Evolutionary conservation across 2,113 vertebrate genomes (phyloP), one percentile per base, ranked within the genome.

Genomic region (Fulmarus glacialis): DNA sequence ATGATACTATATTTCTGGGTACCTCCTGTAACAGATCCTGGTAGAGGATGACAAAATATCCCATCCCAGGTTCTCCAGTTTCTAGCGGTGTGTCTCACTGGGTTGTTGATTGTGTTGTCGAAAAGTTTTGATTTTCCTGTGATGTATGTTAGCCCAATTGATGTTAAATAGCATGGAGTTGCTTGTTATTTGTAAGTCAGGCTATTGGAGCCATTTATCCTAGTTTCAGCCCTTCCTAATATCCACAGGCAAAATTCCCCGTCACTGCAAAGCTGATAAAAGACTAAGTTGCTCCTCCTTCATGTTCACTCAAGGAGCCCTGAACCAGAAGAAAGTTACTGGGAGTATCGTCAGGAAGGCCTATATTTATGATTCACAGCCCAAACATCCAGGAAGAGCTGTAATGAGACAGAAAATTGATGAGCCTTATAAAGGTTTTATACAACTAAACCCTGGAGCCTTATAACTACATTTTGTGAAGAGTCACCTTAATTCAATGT

Each of bases 131-230:
- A 95, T 95, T 89, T 96, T 52, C 50, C 2, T 3, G 74, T 91
- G 95, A 97, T 96, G 8, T 77, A 85, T 96, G 89, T 71, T 90
- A 85, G 77, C 32, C 82, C 93, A 88, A 86, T 81, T 90, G 96
- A 86, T 97, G 93, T 90, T 96, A 96, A 97, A 95, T 93, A 89
- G 87, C 91, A 56, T 55, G 68, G 82, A 82, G 78, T 29, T 59
- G 74, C 82, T 94, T 94, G 89, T 81, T 96, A 91, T 96, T 93
- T 96, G 91, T 97, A 92, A 92, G 86, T 91, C 81, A 73, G 94
- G 83, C 89, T 97, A 95, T 96, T 97, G 95, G 89, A 96, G 66
- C 83, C 95, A 97, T 97, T 97, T 95, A 95, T 97, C 93, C 96
- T 95, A 9, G 70, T 96, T 97, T 96, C 87, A 97, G 53, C 77